Evolutionary conservation across 2,797 vertebrate species (phyloP).

Genomic region (Heteromormyrus szaboi): DNA sequence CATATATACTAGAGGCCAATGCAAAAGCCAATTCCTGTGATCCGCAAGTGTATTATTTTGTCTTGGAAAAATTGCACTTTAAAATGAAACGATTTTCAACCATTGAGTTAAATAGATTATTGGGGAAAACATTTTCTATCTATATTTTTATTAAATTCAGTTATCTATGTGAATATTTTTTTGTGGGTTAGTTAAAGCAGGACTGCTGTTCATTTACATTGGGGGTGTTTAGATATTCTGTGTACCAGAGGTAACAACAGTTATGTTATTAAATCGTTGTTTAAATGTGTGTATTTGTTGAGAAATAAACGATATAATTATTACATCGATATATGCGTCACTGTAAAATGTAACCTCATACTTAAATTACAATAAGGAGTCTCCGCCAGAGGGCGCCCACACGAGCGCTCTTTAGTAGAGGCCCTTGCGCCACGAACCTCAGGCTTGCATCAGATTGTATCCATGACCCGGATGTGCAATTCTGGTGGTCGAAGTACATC

Average conservation of each 20-base stretch:
- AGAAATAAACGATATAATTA: background rate
- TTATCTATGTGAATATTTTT: background rate
- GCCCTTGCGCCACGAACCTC: background rate
- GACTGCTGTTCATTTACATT: background rate
- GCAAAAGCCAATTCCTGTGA: background rate
- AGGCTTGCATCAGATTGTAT: conserved; percentile 49
- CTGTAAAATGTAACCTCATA: background rate
- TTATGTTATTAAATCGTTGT: background rate
- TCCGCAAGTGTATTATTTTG: background rate
- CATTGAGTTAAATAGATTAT: background rate
- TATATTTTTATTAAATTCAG: background rate
- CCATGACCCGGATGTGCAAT: conserved; percentile 45
- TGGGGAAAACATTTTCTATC: background rate
- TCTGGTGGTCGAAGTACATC: background rate
- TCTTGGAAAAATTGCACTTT: background rate
- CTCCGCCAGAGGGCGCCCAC: conserved; percentile 5
- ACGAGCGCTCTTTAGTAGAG: background rate
- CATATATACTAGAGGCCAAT: no score
- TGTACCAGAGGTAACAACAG: background rate
- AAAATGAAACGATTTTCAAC: background rate
- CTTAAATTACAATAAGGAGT: background rate
- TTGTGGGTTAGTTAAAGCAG: background rate
- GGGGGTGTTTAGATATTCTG: background rate
- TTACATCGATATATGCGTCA: background rate
- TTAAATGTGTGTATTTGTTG: background rate